These are phyloP conservation scores for Acomys russatus DNA, from an alignment of 2,797 vertebrate genomes.

Conservation along the genomic window DNA sequence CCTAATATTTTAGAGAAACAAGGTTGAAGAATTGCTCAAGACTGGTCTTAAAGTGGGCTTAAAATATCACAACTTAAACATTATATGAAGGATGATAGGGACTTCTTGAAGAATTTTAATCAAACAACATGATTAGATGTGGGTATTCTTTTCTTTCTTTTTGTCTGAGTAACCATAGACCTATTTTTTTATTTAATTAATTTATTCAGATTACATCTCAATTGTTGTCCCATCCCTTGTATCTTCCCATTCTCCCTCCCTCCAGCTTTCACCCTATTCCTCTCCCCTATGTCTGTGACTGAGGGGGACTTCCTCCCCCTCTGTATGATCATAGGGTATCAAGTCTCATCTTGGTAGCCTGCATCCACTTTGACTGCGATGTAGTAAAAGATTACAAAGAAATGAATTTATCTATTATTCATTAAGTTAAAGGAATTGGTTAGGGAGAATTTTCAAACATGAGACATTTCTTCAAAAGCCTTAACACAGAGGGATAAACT, in stretches of 20 bases:
- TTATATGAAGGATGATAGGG: slow-evolving; percentile 26
- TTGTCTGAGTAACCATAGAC: no score
- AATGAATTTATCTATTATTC: slow-evolving; percentile 75
- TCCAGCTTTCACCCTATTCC: not conserved
- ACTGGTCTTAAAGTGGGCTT: not conserved
- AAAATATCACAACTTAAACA: slow-evolving; percentile 45
- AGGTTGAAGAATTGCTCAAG: not conserved
- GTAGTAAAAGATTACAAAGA: slow-evolving; percentile 60
- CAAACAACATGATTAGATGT: slow-evolving; percentile 71
- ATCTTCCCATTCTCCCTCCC: no score
- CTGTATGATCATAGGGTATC: no score
- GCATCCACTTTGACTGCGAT: not conserved
- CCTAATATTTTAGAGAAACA: not conserved
- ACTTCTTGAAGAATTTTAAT: slow-evolving; percentile 65
- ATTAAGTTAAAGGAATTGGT: slow-evolving; percentile 69
- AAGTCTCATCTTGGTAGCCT: no score
- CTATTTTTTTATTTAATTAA: no score
- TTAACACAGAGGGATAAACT: slow-evolving; percentile 35
- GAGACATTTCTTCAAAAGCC: slow-evolving; percentile 9
- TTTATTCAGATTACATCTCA: no score
- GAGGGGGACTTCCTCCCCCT: no score
- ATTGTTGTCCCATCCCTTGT: no score
- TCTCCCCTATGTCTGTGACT: no score
- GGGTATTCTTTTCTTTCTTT: not conserved
- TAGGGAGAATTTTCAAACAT: slow-evolving; percentile 62